Evolutionary conservation across 2,888 invertebrate genomes (phyloP).

Genomic region (Apeira syringaria): DNA sequence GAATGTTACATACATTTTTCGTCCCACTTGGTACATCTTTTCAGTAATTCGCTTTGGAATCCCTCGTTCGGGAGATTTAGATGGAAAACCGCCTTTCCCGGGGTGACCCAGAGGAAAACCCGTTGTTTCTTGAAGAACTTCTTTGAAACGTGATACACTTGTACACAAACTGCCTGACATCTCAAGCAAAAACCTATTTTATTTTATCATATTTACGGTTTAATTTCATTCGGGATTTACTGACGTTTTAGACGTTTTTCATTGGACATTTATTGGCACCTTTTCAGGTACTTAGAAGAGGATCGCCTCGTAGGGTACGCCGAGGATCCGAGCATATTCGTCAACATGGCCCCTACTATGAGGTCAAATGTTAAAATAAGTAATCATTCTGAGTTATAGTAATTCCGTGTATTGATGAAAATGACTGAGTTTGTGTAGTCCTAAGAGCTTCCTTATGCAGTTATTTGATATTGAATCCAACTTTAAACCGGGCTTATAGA

Average conservation of each 20-base stretch:
- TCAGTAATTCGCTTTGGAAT: constrained; percentile 71
- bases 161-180: constrained; percentile 20
- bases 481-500: too few species aligned
- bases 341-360: constrained; percentile 53
- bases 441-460: too few species aligned
- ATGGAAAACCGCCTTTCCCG: constrained; percentile 66
- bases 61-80: constrained; percentile 74
- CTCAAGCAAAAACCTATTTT: constrained; percentile 28
- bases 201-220: constrained; percentile 21
- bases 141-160: constrained; percentile 37
- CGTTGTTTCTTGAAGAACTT: constrained; percentile 74
- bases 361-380: too few species aligned
- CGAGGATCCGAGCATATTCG: constrained; percentile 59
- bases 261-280: constrained; percentile 68
- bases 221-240: constrained; percentile 20
- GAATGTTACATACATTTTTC: constrained; percentile 30
- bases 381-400: too few species aligned
- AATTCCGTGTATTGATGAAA: too few species aligned
- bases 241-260: constrained; percentile 39
- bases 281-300: constrained; percentile 76
- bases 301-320: constrained; percentile 61
- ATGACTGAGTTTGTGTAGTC: too few species aligned
- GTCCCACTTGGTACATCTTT: constrained; percentile 62
- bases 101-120: constrained; percentile 75
- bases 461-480: too few species aligned